A percentile compares a stretch with the other conserved stretches of the same genome.
Conservation (phyloP, 2,797 vertebrate species). For the Bufotes viridis region DNA sequence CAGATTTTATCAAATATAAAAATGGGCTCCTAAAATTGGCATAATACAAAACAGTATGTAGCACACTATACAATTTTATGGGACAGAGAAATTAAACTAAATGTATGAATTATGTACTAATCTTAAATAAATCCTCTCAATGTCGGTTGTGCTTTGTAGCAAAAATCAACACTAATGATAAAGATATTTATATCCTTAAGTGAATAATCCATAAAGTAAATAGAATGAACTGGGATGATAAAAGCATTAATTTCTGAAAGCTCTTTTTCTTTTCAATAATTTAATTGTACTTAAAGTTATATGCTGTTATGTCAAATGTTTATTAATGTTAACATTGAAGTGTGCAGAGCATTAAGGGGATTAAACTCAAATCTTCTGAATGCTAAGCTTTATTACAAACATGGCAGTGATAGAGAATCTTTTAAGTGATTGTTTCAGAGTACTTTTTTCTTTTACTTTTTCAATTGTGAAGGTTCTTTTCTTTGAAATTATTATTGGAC, state of each 20-base stretch:
- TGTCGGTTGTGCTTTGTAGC: background rate
- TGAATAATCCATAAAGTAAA: slow-evolving; percentile 45
- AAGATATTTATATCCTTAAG: slow-evolving; percentile 29
- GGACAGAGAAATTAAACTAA: background rate
- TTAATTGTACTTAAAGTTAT: slow-evolving; percentile 50
- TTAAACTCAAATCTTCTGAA: slow-evolving; percentile 48
- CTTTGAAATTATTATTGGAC: slow-evolving; percentile 65
- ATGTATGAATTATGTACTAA: background rate
- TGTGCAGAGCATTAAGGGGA: slow-evolving; percentile 47
- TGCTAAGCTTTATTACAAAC: slow-evolving; percentile 38
- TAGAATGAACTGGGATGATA: slow-evolving; percentile 33
- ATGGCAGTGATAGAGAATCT: slow-evolving; percentile 34
- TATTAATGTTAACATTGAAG: slow-evolving; percentile 52
- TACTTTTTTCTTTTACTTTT: slow-evolving; percentile 34
- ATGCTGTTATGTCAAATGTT: slow-evolving; percentile 42
- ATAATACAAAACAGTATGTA: too few relatives aligned
- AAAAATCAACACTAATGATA: slow-evolving; percentile 41
- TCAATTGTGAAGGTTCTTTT: slow-evolving; percentile 48
- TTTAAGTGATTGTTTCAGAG: slow-evolving; percentile 43
- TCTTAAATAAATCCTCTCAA: background rate
- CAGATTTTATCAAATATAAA: too few relatives aligned
- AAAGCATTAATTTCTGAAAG: slow-evolving; percentile 46
- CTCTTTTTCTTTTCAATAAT: slow-evolving; percentile 42
- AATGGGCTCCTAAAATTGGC: too few relatives aligned
- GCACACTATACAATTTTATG: background rate